Evolutionary conservation across 2,113 vertebrate species (phyloP), one percentile per base, ranked within the genome.

Genomic region (human): DNA sequence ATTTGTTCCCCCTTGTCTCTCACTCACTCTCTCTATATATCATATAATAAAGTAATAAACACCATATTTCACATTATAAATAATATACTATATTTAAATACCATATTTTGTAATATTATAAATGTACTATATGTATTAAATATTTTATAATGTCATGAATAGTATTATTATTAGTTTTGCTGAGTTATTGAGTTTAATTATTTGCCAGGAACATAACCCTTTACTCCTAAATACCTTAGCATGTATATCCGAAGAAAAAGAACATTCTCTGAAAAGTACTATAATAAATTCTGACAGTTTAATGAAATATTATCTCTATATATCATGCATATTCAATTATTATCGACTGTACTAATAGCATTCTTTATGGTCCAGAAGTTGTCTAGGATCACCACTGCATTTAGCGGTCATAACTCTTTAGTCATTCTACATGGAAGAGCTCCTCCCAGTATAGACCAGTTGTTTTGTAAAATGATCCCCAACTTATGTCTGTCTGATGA

Each of bases 271-370:
- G 84, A 94, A 57, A n/a, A 90, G 5, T 43, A 50, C 20, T 61
- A 59, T 6, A 48, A 97, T 90, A 84, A 87, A 87, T 93, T 78
- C 27, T 3, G 45, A 55, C 6, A 70, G 6, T 70, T 94, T 70
- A 85, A 78, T 50, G 40, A 35, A 95, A 70, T 89, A 85, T 68
- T 83, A 93, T 61, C 52, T 88, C 57, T 43, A 88, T 81, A 93
- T 80, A 75, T 11, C 45, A 43, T n/a, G 2, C 27, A 61, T 59
- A 76, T 64, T 90, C 14, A 45, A 79, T 8, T 55, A 64, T 81
- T 81, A 59, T 25, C 17, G 61, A 75, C 8, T 48, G 8, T 61
- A 73, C 30, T 73, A 76, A 66, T 32, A 76, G 45, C 6, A 87
- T 82, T 86, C 50, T 78, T 89, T 78, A 79, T 32, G 8, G 48